phyloP scores from a whole-genome alignment of 2,113 vertebrate genomes.

The Fregetta grallaria region DNA sequence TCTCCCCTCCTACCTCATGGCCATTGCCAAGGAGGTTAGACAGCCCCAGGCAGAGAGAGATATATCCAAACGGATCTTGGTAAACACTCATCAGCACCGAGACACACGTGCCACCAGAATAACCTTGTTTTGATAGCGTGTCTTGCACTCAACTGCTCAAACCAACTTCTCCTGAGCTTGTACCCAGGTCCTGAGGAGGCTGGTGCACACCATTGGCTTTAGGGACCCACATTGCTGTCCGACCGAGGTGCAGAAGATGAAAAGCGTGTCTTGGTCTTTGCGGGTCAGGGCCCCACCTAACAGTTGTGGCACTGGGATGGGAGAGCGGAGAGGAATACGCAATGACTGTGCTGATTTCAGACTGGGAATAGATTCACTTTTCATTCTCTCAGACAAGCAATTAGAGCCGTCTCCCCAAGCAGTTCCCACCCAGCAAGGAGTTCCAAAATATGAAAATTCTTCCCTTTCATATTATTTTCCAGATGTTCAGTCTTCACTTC shows the following conservation, averaged over 20 bases:
- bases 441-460: constrained; percentile 24
- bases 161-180: neutral
- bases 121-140: neutral
- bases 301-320: neutral
- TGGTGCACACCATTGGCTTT: neutral
- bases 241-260: neutral
- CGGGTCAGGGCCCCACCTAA: neutral
- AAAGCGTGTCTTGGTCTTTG: neutral
- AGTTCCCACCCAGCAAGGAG: constrained; percentile 13
- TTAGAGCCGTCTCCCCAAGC: neutral
- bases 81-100: neutral
- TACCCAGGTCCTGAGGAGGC: neutral
- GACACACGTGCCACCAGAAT: neutral
- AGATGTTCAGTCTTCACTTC: constrained; percentile 48
- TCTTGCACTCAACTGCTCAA: neutral
- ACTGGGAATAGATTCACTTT: neutral
- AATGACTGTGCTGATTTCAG: neutral
- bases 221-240: rapidly evolving
- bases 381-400: constrained; percentile 28
- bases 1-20: neutral
- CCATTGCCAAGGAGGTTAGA: neutral
- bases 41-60: neutral
- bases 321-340: neutral
- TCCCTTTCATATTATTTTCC: constrained; percentile 43
- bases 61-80: too few species aligned